Base-by-base conservation (phyloP, 2,888 invertebrate genomes). In the Aporophyla nigra region DNA sequence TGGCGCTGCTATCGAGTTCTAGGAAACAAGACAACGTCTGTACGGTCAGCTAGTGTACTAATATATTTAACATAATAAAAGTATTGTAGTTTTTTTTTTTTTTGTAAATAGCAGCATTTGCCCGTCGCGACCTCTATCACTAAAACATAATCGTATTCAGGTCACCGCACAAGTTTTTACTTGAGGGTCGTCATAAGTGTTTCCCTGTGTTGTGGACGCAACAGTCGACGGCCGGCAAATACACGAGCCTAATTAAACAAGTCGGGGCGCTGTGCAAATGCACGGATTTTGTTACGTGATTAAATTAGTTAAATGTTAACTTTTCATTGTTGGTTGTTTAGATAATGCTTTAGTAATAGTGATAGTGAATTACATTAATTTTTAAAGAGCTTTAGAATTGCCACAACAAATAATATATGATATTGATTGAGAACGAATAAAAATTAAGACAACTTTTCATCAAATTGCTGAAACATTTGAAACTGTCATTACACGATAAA, bases 171-270 rank as follows among this genome's bases (percentile, higher is more conserved):
- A 83, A 65, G 63, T 65, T 84, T 81, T 85, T 78, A 71, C 70
- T 78, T 53, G 19, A 62, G 54, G 51, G 69, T 49, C 27, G n/a
- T 58, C 27, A 58, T 53, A 69, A 82, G 69, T 76, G 81, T 74
- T 72, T 46, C 71, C 66, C 73, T 43, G 70, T 75, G 71, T 79
- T 80, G 74, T 85, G 85, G 77, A 51, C 53, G 59, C n/a, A 51
- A 75, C 58, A 71, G 66, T 76, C 77, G 74, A 66, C 82, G 74
- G 74, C 56, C 21, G n/a, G 59, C 58, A 85, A 78, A 79, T 43
- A 76, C 63, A 77, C 66, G 40, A 76, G 76, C 86, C 82, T 87
- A 84, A 87, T 84, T 84, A 84, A 84, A 87, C 80, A 82, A 70
- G 69, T 63, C 58, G 71, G 66, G 63, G 53, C 69, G 21, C 66